These are phyloP conservation scores for Poecilia picta DNA, from an alignment of 2,797 vertebrate species.

Conservation along the genomic window DNA sequence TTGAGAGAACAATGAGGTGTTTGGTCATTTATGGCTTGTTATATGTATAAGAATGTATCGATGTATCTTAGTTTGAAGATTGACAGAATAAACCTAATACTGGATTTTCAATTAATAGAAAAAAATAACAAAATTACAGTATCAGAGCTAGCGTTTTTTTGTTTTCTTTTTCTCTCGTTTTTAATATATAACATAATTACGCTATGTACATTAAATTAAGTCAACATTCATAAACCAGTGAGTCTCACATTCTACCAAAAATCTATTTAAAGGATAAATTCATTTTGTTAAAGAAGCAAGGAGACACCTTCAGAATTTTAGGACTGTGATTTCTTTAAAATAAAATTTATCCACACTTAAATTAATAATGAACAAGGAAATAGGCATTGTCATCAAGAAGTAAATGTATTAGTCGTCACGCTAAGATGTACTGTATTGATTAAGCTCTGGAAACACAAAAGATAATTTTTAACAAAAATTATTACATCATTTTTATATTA, in stretches of 20 bases:
- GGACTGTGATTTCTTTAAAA: neutral
- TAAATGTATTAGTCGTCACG: neutral
- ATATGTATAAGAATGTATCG: neutral
- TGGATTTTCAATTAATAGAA: neutral
- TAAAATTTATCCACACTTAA: neutral
- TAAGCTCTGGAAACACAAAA: neutral
- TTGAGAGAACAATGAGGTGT: neutral
- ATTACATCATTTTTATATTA: too few species aligned
- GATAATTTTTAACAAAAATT: neutral
- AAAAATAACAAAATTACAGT: too few species aligned
- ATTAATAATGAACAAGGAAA: neutral
- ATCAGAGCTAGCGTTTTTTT: neutral
- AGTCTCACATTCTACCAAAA: neutral
- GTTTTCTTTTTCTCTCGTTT: neutral
- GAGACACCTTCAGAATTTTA: neutral
- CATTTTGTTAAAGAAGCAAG: neutral
- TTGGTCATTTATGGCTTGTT: neutral
- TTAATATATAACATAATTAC: neutral
- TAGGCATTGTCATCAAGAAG: neutral
- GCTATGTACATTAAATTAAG: neutral
- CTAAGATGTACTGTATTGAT: neutral
- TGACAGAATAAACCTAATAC: neutral
- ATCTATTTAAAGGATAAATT: neutral
- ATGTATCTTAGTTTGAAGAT: neutral
- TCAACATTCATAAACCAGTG: neutral